Evolutionary conservation across 2,888 invertebrate species (phyloP), one percentile per base, ranked within the genome.

Genomic region (Leptopterna dolabrata): DNA sequence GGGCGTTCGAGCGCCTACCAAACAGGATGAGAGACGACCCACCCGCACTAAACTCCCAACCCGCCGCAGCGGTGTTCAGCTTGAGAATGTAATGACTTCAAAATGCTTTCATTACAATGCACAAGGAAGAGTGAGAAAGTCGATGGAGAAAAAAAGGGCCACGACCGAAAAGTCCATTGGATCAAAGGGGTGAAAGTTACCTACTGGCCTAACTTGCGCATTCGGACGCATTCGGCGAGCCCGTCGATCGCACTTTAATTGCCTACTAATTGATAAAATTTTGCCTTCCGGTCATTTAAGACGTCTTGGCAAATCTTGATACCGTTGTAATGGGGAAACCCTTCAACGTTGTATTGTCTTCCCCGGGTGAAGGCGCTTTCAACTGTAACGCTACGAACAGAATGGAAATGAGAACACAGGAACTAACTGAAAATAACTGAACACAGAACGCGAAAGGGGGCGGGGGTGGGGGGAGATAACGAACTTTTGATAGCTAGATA

Each of bases 91-190:
- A 73, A 73, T 73, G 73, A 73, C 36, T 73, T 36, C 73, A n/a
- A 36, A 73, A 73, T 73, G 73, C 73, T 73, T 73, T 41, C 73
- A 73, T 73, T 73, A 73, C 73, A 73, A 73, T 73, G 73, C 73
- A 16, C 16, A 19, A 73, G 41, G 73, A 73, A 41, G 41, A 36
- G 41, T 41, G 73, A 73, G 73, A 73, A 73, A 73, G 73, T 73
- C 16, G 73, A 71, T 14, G 0, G 4, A 27, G 27, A 36, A 71
- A 73, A 19, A 36, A 29, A 73, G 41, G 73, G 73, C 27, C 13
- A 63, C 63, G 24, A 27, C 63, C 11, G 24, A 63, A 24, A 63
- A 63, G 63, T 63, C 63, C 19, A 19, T 16, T 1, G 27, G 63
- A 63, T 63, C 63, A 24, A 63, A 63, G 24, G 63, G 24, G 63